These are phyloP conservation scores for Apantesis nais DNA, from an alignment of 2,888 invertebrate genomes.

Conservation along the genomic window DNA sequence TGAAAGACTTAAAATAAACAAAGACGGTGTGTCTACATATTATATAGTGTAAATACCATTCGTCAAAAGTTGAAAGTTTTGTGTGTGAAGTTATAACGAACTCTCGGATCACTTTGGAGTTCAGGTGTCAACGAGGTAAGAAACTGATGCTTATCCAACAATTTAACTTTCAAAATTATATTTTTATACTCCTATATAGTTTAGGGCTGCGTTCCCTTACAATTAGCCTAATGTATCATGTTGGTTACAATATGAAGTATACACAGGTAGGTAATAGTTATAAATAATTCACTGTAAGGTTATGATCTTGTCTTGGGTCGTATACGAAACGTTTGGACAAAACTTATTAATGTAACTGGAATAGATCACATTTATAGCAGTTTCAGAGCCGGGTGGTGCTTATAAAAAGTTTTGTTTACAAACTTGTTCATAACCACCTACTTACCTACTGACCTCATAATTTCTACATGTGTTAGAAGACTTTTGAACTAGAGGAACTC, in stretches of 20 bases:
- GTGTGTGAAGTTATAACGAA: constrained; percentile 82
- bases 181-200: constrained; percentile 56
- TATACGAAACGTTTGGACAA: constrained; percentile 50
- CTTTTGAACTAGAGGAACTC: constrained; percentile 21
- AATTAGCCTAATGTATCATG: constrained; percentile 51
- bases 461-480: constrained; percentile 33
- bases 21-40: constrained; percentile 63
- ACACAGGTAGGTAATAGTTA: constrained; percentile 75
- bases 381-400: constrained; percentile 21
- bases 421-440: constrained; percentile 54
- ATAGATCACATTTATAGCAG: constrained; percentile 24
- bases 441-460: constrained; percentile 53
- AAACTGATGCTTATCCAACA: constrained; percentile 75
- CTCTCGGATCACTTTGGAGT: constrained; percentile 80
- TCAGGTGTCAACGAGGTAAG: constrained; percentile 86
- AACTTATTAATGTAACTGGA: constrained; percentile 40
- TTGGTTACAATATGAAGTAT: constrained; percentile 47
- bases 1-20: constrained; percentile 69
- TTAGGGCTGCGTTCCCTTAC: constrained; percentile 41
- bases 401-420: constrained; percentile 58
- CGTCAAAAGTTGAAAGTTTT: constrained; percentile 74
- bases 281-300: constrained; percentile 79
- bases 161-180: constrained; percentile 73
- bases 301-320: constrained; percentile 69
- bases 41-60: constrained; percentile 63